Base-by-base conservation (phyloP, 2,113 vertebrate species). In the Dicrurus megarhynchus region DNA sequence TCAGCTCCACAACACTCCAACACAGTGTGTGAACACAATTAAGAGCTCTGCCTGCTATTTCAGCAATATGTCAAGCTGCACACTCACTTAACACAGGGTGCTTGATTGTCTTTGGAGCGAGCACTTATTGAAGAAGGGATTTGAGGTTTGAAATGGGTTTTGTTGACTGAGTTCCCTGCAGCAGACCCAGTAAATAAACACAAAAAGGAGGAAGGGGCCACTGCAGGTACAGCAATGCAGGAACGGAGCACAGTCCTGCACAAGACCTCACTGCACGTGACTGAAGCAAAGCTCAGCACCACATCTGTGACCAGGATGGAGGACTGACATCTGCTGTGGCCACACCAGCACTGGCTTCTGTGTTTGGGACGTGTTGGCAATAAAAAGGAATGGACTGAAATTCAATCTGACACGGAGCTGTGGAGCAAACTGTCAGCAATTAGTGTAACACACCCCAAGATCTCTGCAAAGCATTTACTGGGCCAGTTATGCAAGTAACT, bases 31-130 rank as follows among this genome's bases (percentile, higher is more conserved):
- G 9, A 47, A 77, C 46, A 55, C 39, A n/a, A 5, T 24, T 8
- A 44, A 71, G 57, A 97, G 87, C 87, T 97, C 74, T 83, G 79
- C 91, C 91, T 96, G 93, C 64, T 71, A 37, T 56, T 80, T 59
- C 52, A 30, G 93, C 92, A 97, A 2, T 15, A 88, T 90, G 93
- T 92, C 95, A 95, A 92, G 85, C 44, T 30, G 42, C 23, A 26
- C 5, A 1, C 39, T 37, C 70, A 18, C 32, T 79, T 41, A 55
- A 16, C 42, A 16, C 10, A 39, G 57, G 21, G 20, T 16, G 14
- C 10, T 47, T 9, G 20, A 9, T 9, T 70, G 26, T 52, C n/a
- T 80, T 21, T 19, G 87, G 55, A 63, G 70, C 32, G 1, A 1
- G 32, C 0, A 2, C 55, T 71, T 19, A 39, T 14, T 6, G 59